Base-by-base conservation (phyloP, 2,113 vertebrate genomes). In the Lethenteron reissneri region DNA sequence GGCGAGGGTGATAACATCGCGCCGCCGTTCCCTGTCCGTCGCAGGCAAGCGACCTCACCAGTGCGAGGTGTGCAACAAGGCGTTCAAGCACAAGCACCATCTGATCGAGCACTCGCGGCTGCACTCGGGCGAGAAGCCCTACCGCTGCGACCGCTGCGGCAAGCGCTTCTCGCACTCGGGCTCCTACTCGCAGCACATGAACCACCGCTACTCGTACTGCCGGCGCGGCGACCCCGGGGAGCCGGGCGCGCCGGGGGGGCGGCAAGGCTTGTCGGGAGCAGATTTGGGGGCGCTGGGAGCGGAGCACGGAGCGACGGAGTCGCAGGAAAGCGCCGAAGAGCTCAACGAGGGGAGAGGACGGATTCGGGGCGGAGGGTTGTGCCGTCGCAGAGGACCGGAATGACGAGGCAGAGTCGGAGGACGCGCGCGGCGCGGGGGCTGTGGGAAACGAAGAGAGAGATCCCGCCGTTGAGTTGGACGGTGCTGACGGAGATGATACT, bases 51-150 rank as follows among this genome's bases (percentile, higher is more conserved):
- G 92, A 81, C 94, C 94, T 68, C 94, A 99, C 79, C 94, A 99
- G 82, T 99, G 94, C 82, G 91, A 97, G 83, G 97, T 99, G 82
- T 99, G 94, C 85, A 99, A 99, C 87, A 99, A 99, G 80, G 94
- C 94, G 41, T 99, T 99, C 75, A 99, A 99, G 87, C 94, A 99
- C 87, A 99, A 99, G 81, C 94, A 99, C 76, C 94, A 99, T 82
- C 86, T 99, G 79, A 99, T 99, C 21, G 94, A 97, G 81, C 92
- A 99, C 84, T 95, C 90, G 58, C 79, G 94, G 70, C 85, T 99
- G 78, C 94, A 99, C 85, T 99, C 94, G 7, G 94, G 94, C 71
- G 94, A 99, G 81, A 99, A 99, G 77, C 94, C 94, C 25, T 99
- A 99, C 76, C 94, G 97, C 85, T 99, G 94, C 58, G 94, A 99